These are phyloP conservation scores for Drosophila leonis DNA, from an alignment of 2,888 invertebrate genomes.

Conservation along the genomic window DNA sequence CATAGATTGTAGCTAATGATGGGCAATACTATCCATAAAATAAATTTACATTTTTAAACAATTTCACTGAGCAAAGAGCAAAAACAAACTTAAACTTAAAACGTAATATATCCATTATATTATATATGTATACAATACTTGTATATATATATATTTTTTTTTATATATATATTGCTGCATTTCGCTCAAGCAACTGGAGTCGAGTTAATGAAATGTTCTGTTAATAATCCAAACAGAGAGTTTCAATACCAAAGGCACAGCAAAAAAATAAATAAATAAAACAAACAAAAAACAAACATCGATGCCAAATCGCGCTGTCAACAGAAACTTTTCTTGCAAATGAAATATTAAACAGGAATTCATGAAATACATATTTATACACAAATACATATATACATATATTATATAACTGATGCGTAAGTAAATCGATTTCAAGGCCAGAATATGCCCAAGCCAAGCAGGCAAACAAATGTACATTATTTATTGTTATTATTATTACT, in stretches of 20 bases:
- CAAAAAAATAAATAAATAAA: neutral
- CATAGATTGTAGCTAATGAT: neutral
- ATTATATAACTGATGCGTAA: neutral
- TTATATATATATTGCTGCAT: neutral
- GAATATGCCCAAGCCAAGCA: neutral
- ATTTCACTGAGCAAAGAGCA: neutral
- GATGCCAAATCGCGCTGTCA: neutral
- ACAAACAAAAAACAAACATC: neutral
- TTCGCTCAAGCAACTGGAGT: neutral
- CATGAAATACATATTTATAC: neutral
- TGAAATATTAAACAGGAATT: slow-evolving; percentile 20
- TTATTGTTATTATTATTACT: slow-evolving; percentile 7
- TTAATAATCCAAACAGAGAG: neutral
- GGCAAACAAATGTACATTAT: neutral
- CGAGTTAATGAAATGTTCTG: neutral
- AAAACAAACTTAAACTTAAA: neutral
- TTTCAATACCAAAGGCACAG: neutral
- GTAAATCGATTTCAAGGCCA: slow-evolving; percentile 16
- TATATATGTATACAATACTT: too few species aligned
- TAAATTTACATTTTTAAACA: too few species aligned
- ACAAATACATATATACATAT: neutral
- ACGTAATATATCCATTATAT: neutral
- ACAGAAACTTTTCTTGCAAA: neutral
- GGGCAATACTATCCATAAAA: neutral
- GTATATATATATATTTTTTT: neutral